A percentile compares a stretch with the other conserved stretches of the same genome.
These are phyloP conservation scores for Potorous gilbertii DNA, from an alignment of 2,797 vertebrate species.

Conservation along the genomic window DNA sequence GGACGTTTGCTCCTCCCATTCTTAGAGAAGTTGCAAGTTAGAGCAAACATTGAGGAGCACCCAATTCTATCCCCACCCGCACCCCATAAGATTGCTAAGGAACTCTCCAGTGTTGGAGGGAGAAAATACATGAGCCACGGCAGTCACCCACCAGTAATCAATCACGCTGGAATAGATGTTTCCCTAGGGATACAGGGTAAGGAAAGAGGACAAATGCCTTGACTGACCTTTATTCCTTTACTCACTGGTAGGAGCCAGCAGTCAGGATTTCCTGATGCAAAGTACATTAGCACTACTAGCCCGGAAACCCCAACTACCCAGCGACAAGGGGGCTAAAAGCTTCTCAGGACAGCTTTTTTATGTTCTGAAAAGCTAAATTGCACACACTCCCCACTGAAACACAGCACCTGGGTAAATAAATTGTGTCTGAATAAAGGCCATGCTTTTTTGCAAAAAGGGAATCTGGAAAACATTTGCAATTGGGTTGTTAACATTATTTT, in stretches of 20 bases:
- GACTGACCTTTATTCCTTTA: conserved; percentile 69
- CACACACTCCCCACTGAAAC: conserved; percentile 80
- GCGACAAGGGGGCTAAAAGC: conserved; percentile 77
- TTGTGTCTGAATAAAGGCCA: conserved; percentile 75
- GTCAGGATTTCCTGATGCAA: conserved; percentile 75
- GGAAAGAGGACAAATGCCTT: conserved; percentile 61
- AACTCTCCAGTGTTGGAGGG: neutral
- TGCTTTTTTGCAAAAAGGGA: conserved; percentile 76
- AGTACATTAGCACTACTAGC: conserved; percentile 73
- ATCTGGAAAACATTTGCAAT: conserved; percentile 82
- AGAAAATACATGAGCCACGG: conserved; percentile 18
- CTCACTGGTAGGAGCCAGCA: conserved; percentile 69
- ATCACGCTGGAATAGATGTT: conserved; percentile 27
- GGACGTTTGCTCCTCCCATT: conserved; percentile 37
- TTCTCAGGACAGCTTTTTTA: conserved; percentile 68
- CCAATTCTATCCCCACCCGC: neutral
- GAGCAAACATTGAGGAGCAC: conserved; percentile 6
- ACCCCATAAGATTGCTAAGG: neutral
- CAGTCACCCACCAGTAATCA: conserved; percentile 40
- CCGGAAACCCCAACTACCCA: conserved; percentile 82
- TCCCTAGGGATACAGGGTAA: conserved; percentile 61
- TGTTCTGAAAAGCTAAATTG: conserved; percentile 80
- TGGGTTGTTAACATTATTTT: conserved; percentile 57
- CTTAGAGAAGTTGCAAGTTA: conserved; percentile 32
- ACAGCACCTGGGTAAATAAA: conserved; percentile 86